Conservation (phyloP, 2,797 vertebrate genomes). For the Coendou prehensilis region DNA sequence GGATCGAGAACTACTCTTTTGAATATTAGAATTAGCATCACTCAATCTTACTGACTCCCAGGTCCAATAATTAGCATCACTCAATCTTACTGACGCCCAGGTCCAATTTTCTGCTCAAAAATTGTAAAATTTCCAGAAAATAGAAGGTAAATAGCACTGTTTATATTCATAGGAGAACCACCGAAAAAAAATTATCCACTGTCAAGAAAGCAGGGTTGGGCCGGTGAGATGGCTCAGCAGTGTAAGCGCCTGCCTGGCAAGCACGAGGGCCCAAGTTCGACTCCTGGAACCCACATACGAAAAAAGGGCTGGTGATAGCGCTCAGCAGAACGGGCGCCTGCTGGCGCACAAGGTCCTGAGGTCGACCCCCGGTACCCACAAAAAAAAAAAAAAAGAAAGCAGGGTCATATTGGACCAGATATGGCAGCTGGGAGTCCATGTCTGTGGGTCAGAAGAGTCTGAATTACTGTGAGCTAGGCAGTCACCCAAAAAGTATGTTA, state of each 20-base stretch:
- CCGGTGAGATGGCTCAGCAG: no score
- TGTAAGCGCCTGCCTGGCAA: no score
- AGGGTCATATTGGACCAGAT: not conserved
- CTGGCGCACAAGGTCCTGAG: no score
- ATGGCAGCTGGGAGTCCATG: not conserved
- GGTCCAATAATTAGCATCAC: not conserved
- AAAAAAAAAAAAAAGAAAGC: not conserved
- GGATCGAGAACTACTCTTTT: not conserved
- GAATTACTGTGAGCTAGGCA: not conserved
- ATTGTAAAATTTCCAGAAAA: conserved; percentile 60
- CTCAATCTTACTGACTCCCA: not conserved
- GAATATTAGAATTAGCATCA: not conserved
- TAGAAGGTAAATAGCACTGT: not conserved
- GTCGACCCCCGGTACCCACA: no score
- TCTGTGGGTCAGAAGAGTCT: not conserved
- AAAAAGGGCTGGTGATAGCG: no score
- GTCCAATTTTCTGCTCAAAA: conserved; percentile 12
- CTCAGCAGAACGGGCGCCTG: no score
- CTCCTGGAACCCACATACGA: no score
- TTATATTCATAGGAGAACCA: not conserved
- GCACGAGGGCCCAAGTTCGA: no score
- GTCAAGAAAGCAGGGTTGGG: not conserved
- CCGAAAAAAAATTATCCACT: not conserved
- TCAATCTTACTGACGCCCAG: not conserved
- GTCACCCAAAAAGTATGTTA: not conserved